Conservation (phyloP, 2,113 vertebrate species). For the Oryzias woworae region DNA sequence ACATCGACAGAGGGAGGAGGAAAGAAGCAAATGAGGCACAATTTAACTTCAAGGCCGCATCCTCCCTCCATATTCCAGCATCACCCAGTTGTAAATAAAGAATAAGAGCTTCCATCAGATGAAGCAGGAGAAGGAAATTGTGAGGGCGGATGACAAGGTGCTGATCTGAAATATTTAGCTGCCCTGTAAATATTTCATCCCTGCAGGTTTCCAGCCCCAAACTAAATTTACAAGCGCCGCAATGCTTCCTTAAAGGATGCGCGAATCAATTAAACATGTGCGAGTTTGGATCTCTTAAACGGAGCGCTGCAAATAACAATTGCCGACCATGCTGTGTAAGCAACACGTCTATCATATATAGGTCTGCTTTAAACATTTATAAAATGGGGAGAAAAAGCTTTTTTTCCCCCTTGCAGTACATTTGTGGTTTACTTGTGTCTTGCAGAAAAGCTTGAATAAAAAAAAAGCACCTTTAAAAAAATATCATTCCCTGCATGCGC, state of each 20-base stretch:
- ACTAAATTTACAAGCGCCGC: slow-evolving; percentile 56
- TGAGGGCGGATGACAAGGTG: slow-evolving; percentile 59
- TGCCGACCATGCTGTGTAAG: slow-evolving; percentile 48
- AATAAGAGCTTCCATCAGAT: slow-evolving; percentile 28
- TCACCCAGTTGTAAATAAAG: slow-evolving; percentile 59
- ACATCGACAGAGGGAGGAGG: too few relatives aligned
- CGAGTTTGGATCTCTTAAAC: slow-evolving; percentile 63
- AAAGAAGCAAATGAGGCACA: not conserved
- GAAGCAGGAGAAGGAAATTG: slow-evolving; percentile 39
- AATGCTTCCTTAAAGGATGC: slow-evolving; percentile 38
- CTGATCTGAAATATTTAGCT: slow-evolving; percentile 64
- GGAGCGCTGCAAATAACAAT: slow-evolving; percentile 60
- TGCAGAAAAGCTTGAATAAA: too few relatives aligned
- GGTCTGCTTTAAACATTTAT: slow-evolving; percentile 47
- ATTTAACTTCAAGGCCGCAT: slow-evolving; percentile 26
- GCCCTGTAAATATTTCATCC: slow-evolving; percentile 68
- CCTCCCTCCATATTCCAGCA: slow-evolving; percentile 43
- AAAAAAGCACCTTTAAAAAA: too few relatives aligned
- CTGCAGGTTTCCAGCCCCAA: slow-evolving; percentile 39
- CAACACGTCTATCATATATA: slow-evolving; percentile 42
- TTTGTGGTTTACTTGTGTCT: not conserved
- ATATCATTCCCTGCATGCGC: not conserved
- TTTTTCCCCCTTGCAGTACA: not conserved
- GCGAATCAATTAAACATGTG: slow-evolving; percentile 62
- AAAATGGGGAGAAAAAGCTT: not conserved